phyloP scores from a whole-genome alignment of 2,113 vertebrate species.

The Platichthys flesus region DNA sequence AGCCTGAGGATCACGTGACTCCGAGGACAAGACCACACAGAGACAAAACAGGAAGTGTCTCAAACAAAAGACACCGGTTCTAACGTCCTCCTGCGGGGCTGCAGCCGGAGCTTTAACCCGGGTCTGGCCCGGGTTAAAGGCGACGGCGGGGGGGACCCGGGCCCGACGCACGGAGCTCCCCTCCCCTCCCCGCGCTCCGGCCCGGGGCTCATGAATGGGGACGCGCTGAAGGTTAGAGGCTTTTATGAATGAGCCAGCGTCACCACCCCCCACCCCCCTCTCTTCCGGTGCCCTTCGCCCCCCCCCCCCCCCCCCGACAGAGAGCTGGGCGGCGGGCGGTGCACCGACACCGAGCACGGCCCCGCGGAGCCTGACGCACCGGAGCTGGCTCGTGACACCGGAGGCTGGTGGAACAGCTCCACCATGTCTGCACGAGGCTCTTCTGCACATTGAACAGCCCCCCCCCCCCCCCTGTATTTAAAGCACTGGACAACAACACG shows the following conservation, averaged over 20 bases:
- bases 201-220: slow-evolving; percentile 80
- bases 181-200: too few species aligned
- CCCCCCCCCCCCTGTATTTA: not conserved
- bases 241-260: slow-evolving; percentile 87
- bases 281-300: slow-evolving; percentile 70
- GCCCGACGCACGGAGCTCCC: not conserved
- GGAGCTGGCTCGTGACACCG: too few species aligned
- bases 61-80: not conserved
- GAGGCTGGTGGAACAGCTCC: not conserved
- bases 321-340: slow-evolving; percentile 50
- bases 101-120: not conserved
- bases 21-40: not conserved
- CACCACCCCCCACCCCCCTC: slow-evolving; percentile 83
- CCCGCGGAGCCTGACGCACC: slow-evolving; percentile 5
- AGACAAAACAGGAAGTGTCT: not conserved
- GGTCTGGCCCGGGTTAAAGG: too few species aligned
- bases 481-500: not conserved
- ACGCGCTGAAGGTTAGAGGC: slow-evolving; percentile 80
- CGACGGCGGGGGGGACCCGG: too few species aligned
- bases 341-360: slow-evolving; percentile 22
- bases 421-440: too few species aligned
- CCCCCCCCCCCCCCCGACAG: slow-evolving; percentile 8
- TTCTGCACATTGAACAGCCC: not conserved
- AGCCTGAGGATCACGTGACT: not conserved
- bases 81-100: too few species aligned